Conservation (phyloP, 2,113 vertebrate species). For the Neolamprologus modestus region DNA sequence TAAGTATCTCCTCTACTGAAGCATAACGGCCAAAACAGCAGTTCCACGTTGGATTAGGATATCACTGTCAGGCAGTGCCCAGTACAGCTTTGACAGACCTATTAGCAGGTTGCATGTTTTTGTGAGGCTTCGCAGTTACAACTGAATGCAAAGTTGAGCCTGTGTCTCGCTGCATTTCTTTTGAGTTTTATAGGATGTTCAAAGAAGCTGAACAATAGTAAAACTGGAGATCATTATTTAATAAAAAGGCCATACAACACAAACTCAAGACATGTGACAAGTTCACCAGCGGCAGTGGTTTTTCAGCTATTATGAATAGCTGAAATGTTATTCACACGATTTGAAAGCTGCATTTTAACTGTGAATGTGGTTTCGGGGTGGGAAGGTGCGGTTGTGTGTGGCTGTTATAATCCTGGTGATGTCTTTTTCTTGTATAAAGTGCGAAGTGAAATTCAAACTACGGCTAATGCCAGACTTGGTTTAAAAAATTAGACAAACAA, state of each 20-base stretch:
- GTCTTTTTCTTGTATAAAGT: not conserved
- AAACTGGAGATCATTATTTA: not conserved
- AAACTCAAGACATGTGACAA: not conserved
- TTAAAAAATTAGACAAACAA: not conserved
- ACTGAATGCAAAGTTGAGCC: constrained; percentile 5
- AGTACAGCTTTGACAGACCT: constrained; percentile 31
- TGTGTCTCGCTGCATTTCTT: not conserved
- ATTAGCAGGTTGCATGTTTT: constrained; percentile 42
- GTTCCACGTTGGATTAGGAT: constrained; percentile 43
- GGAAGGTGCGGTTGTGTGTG: not conserved
- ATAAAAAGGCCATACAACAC: not conserved
- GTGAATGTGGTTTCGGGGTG: not conserved
- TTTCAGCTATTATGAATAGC: not conserved
- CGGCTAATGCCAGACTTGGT: not conserved
- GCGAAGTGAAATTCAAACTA: not conserved
- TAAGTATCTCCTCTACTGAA: constrained; percentile 48
- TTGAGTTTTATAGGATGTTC: not conserved
- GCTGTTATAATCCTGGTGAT: not conserved
- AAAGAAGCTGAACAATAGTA: not conserved
- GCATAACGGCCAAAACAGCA: constrained; percentile 45
- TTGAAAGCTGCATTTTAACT: not conserved
- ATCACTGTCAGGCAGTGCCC: constrained; percentile 34
- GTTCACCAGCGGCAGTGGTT: not conserved
- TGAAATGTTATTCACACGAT: not conserved
- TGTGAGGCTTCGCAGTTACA: constrained; percentile 1